phyloP scores from a whole-genome alignment of 1,140 invertebrate genomes.

The Tetragnatha versicolor region DNA sequence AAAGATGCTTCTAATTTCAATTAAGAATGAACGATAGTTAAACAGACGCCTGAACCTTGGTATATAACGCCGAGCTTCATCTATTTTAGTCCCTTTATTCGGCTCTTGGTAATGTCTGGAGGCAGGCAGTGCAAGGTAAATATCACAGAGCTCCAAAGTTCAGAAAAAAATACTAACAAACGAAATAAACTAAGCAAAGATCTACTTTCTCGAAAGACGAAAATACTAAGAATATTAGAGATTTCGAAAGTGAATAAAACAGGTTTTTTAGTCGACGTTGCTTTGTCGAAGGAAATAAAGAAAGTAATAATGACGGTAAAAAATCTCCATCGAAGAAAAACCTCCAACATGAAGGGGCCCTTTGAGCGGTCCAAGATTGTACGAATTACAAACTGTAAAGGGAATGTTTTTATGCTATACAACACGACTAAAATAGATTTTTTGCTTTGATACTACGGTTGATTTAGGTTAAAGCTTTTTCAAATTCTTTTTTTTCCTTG shows the following conservation, averaged over 20 bases:
- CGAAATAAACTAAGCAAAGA: slow-evolving; percentile 6
- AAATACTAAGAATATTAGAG: slow-evolving; percentile 28
- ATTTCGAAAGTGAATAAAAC: slow-evolving; percentile 4
- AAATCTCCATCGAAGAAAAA: slow-evolving; percentile 13
- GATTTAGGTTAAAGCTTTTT: not conserved
- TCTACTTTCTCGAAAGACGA: not conserved
- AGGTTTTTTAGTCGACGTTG: not conserved
- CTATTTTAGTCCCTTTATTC: not conserved
- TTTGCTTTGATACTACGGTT: not conserved
- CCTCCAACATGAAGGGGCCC: not conserved
- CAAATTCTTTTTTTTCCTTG: too few species aligned
- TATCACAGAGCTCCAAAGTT: not conserved
- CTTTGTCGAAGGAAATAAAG: not conserved
- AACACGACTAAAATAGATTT: not conserved
- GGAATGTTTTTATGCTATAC: not conserved
- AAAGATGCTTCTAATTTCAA: slow-evolving; percentile 29
- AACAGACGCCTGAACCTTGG: slow-evolving; percentile 1
- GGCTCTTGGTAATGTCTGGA: not conserved
- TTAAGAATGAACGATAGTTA: not conserved
- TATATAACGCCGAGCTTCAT: not conserved
- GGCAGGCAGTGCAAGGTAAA: not conserved
- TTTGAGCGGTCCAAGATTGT: not conserved
- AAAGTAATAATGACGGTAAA: slow-evolving; percentile 12
- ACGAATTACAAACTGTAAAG: not conserved
- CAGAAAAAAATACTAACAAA: not conserved